Percentiles rank a stretch among this genome's conserved stretches.
phyloP scores from a whole-genome alignment of 2,797 vertebrate species.

The Pseudochromis fuscus region DNA sequence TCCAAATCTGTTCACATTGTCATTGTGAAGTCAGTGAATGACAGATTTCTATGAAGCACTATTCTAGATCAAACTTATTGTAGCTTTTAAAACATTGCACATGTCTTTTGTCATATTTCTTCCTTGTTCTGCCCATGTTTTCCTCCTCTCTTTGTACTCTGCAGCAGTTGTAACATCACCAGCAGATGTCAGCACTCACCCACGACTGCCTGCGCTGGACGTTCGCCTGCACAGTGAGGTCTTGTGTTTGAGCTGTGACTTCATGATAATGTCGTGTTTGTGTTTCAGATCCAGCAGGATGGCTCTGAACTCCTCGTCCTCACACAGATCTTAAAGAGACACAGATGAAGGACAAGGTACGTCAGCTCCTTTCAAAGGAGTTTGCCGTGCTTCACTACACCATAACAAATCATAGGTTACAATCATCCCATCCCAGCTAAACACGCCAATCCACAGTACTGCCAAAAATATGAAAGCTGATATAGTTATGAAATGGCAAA shows the following conservation, averaged over 20 bases:
- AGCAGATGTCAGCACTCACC: slow-evolving; percentile 87
- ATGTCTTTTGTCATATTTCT: background rate
- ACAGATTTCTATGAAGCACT: too few relatives aligned
- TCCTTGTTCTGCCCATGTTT: background rate
- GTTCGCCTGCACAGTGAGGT: slow-evolving; percentile 95
- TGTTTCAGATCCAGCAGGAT: slow-evolving; percentile 95
- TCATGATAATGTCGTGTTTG: slow-evolving; percentile 99
- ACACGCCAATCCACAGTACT: background rate
- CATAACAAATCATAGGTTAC: background rate
- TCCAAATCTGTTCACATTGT: background rate
- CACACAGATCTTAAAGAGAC: slow-evolving; percentile 89
- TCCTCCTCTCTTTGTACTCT: background rate
- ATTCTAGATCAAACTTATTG: too few relatives aligned
- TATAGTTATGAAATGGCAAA: background rate
- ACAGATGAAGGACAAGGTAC: background rate
- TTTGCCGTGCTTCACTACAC: background rate
- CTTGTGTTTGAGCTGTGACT: slow-evolving; percentile 97
- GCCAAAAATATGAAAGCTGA: background rate
- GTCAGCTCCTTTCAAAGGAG: slow-evolving; percentile 12
- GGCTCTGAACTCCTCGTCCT: slow-evolving; percentile 96
- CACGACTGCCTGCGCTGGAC: slow-evolving; percentile 95
- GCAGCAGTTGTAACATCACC: slow-evolving; percentile 32
- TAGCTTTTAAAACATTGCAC: background rate
- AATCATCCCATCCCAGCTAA: background rate
- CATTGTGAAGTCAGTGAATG: too few relatives aligned